phyloP scores from a whole-genome alignment of 1,140 invertebrate genomes.

The Uloborus diversus region DNA sequence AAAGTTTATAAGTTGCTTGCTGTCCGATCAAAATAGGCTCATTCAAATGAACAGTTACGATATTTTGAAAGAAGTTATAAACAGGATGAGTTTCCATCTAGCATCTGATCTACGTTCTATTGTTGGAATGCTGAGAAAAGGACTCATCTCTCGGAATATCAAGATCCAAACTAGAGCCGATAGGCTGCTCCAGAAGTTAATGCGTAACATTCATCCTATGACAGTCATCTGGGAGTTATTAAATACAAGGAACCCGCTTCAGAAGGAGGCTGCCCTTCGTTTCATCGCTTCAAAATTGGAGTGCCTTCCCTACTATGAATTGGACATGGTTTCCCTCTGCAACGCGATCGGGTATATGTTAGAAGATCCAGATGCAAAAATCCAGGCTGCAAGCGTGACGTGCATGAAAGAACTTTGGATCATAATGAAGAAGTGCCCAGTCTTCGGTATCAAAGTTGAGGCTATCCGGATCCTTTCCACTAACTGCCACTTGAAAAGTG shows the following conservation, averaged over 20 bases:
- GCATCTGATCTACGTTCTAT: background rate
- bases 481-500: background rate
- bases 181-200: background rate
- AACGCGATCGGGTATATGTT: background rate
- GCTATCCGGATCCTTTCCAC: background rate
- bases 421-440: constrained; percentile 2
- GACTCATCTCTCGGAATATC: background rate
- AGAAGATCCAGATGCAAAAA: background rate
- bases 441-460: background rate
- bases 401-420: background rate
- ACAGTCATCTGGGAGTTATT: constrained; percentile 23
- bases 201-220: constrained; percentile 25
- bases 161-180: background rate
- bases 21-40: background rate
- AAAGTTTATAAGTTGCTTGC: background rate
- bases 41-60: constrained; percentile 8
- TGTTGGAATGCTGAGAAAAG: background rate
- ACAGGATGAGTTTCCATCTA: constrained; percentile 1
- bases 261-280: background rate
- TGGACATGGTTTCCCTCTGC: constrained; percentile 3
- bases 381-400: background rate
- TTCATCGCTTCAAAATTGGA: background rate
- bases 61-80: constrained; percentile 2
- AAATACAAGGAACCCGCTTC: background rate
- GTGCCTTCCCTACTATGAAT: constrained; percentile 14